Base-by-base conservation (phyloP, 2,113 vertebrate genomes). In the Eupsittula cactorum region DNA sequence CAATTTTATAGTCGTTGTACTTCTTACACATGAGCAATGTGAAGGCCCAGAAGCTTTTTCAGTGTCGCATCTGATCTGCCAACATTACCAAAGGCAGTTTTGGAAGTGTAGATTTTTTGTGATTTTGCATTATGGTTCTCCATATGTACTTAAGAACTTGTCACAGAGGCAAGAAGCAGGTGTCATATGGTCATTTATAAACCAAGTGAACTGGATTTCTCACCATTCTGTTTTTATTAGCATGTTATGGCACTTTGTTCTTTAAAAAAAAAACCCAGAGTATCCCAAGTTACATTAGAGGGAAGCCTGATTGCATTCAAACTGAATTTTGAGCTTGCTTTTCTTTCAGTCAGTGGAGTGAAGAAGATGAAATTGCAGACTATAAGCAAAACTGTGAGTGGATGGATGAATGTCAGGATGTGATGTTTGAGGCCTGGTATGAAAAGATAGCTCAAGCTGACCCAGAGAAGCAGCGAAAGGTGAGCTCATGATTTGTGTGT, bases 331-430 rank as follows among this genome's bases (percentile, higher is more conserved):
- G 65, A 76, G 13, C 44, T 91, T 93, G 16, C 8, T 95, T 89
- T 96, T 96, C 89, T 86, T 98, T 87, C 92, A 99, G 99, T 97
- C 99, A 99, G 39, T 99, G 99, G 99, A 99, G 98, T 19, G 99
- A 99, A 97, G 99, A 99, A 94, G 99, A 99, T 87, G 99, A 99
- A 97, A 98, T 99, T 39, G 97, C 98, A 47, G 99, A 99, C 97
- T 99, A 99, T 95, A 99, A 99, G 97, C 99, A 99, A 97, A 99
- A 99, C 96, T 98, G 98, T 52, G 99, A 99, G 90, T 99, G 99
- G 99, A 99, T 99, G 99, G 99, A 99, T 47, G 99, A 99, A 97
- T 99, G 99, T 83, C 99, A 99, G 97, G 99, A 99, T 49, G 98
- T 99, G 44, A 99, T 99, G 98, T 99, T 99, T 97, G 99, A 99